A percentile compares a stretch with the other conserved stretches of the same genome.
Conservation (phyloP, 2,113 vertebrate genomes). For the Mugil cephalus region DNA sequence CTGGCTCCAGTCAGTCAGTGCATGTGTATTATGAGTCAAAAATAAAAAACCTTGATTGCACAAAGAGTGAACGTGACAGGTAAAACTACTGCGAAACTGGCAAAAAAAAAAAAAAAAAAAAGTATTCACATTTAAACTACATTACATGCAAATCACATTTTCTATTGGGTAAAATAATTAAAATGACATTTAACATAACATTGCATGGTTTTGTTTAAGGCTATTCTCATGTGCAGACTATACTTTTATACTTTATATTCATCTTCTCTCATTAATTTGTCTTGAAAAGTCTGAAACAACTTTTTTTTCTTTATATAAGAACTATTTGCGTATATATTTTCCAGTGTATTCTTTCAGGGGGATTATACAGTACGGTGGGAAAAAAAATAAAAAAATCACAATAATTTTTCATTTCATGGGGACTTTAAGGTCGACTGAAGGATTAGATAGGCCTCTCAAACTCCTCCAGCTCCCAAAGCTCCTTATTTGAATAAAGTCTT, state of each 20-base stretch:
- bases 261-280: conserved; percentile 38
- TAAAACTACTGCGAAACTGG: neutral
- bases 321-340: neutral
- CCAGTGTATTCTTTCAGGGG: neutral
- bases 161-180: neutral
- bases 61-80: conserved; percentile 24
- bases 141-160: conserved; percentile 10
- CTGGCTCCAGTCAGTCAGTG: conserved; percentile 35
- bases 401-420: conserved; percentile 62
- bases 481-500: conserved; percentile 47
- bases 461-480: conserved; percentile 30
- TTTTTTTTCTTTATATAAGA: neutral
- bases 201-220: neutral
- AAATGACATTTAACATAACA: neutral
- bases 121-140: too few species aligned
- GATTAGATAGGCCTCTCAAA: conserved; percentile 41
- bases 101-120: neutral
- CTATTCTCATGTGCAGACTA: neutral
- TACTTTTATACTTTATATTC: neutral
- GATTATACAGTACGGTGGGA: conserved; percentile 25
- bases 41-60: conserved; percentile 50
- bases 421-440: conserved; percentile 62
- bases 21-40: conserved; percentile 28
- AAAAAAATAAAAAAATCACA: conserved; percentile 41
- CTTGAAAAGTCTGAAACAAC: neutral